Base-by-base conservation (phyloP, 2,797 vertebrate genomes). In the Cossypha polioptera region DNA sequence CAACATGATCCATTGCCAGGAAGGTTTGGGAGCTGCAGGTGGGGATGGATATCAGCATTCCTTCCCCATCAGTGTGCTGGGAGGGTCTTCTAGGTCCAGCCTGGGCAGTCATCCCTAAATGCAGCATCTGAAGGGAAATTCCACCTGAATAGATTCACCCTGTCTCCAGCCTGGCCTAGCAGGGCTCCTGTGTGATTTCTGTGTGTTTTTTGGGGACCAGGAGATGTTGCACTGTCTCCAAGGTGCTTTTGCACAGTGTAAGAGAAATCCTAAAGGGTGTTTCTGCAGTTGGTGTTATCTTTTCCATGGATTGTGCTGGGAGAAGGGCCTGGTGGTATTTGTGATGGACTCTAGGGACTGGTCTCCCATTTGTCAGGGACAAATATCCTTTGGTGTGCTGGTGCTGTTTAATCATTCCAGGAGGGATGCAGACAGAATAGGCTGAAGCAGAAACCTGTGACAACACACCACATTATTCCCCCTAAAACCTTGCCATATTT, bases 11-110 rank as follows among this genome's bases (percentile, higher is more conserved):
- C 65, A 42, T 96, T 88, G 54, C 7, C 54, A 65, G 35, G 26
- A 54, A 74, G 61, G 31, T 47, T 22, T 47, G 45, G 63, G 57
- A 54, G 40, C 20, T 55, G 25, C 13, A n/a, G 47, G 11, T 69
- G 42, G 54, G 80, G 92, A 67, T 88, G 86, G 88, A 63, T 50
- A 63, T 50, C 84, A 76, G 26, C 68, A 87, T 54, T 89, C 45
- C 86, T 88, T 77, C 48, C 66, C 50, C 67, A 57, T 50, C 13
- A 16, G 4, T 59, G 12, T 67, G 11, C 40, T 13, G 11, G 24
- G n/a, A 35, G 28, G 29, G 43, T 90, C 69, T 50, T 68, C 7
- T 11, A 2, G 10, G 5, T 16, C 43, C 40, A 31, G 0, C 20
- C 17, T 43, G 15, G 5, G 19, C 6, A 19, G 6, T 7, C 26